Conservation (phyloP, 2,888 invertebrate genomes). For the Spilarctia lutea region DNA sequence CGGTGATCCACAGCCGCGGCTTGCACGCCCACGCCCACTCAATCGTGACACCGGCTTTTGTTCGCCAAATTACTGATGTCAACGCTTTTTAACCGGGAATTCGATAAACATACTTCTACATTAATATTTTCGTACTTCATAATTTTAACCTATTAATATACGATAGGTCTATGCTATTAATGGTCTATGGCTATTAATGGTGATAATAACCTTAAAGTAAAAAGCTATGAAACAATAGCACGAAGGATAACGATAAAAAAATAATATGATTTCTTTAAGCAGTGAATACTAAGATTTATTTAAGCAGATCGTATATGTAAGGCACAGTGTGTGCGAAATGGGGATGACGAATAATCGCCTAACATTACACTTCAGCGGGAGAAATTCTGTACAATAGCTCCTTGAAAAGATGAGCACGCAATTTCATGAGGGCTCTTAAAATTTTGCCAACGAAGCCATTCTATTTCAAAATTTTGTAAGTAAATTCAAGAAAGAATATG, state of each 20-base stretch:
- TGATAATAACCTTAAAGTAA: too few relatives aligned
- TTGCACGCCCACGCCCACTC: slow-evolving; percentile 43
- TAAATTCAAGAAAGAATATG: background rate
- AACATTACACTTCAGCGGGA: slow-evolving; percentile 40
- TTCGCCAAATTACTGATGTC: slow-evolving; percentile 54
- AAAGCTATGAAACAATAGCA: too few relatives aligned
- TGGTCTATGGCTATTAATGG: background rate
- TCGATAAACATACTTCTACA: slow-evolving; percentile 40
- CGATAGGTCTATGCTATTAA: background rate
- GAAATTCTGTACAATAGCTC: slow-evolving; percentile 54
- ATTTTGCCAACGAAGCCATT: slow-evolving; percentile 28
- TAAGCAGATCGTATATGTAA: slow-evolving; percentile 19
- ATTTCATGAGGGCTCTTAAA: slow-evolving; percentile 38
- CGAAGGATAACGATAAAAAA: background rate
- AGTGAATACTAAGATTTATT: slow-evolving; percentile 1
- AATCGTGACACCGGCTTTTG: slow-evolving; percentile 51
- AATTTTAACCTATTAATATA: background rate
- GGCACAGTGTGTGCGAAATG: slow-evolving; percentile 16
- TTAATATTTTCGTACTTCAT: slow-evolving; percentile 39
- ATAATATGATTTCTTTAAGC: background rate
- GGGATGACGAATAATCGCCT: slow-evolving; percentile 44
- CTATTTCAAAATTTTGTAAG: slow-evolving; percentile 1
- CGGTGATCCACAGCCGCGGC: slow-evolving; percentile 15
- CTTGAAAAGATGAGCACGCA: slow-evolving; percentile 52
- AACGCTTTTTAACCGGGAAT: slow-evolving; percentile 31